Base-by-base conservation (phyloP, 2,888 invertebrate genomes). In the Marronus borbonicus region DNA sequence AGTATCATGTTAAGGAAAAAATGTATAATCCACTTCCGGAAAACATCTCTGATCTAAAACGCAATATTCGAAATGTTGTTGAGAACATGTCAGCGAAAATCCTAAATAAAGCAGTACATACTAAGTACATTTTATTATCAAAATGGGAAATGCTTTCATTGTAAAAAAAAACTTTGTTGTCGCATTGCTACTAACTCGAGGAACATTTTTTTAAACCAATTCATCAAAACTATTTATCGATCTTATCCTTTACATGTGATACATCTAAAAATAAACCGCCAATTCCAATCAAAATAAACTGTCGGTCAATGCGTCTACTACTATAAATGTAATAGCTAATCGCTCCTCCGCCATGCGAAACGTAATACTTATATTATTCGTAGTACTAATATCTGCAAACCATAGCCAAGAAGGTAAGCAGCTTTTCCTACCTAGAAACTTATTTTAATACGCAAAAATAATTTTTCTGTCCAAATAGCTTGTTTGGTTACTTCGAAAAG, bases 401-500 rank as follows among this genome's bases (percentile, higher is more conserved):
- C 7, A 58, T 14, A 72, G 72, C 17, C 55, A 72, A 58, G 72
- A 55, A 44, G 72, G 72, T 72, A 58, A n/a, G 72, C 17, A n/a
- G 14, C 49, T 69, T 24, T 28, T 31, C 0, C 5, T 31, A 36
- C 3, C 0, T 36, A n/a, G 7, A 10, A 28, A 64, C 4, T 1
- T n/a, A 50, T 69, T 20, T 8, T 12, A 44, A 8, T 44, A 10
- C 1, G 8, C 1, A 8, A 12, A 44, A 44, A 10, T 2, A 0
- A 44, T 44, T 44, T 24, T 60, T n/a, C 39, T 39, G 28, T 64
- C 70, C 14, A 58, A 44, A 24, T 31, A 78, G 78, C 52, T 52
- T 78, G 78, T 44, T 10, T 75, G 28, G 75, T 76, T 14, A 24
- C 76, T 31, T 75, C 78, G 2, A 75, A 69, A 39, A 78, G 78